Evolutionary conservation across 2,113 vertebrate genomes (phyloP), one percentile per base, ranked within the genome.

Genomic region (Notarius lentiginosus): DNA sequence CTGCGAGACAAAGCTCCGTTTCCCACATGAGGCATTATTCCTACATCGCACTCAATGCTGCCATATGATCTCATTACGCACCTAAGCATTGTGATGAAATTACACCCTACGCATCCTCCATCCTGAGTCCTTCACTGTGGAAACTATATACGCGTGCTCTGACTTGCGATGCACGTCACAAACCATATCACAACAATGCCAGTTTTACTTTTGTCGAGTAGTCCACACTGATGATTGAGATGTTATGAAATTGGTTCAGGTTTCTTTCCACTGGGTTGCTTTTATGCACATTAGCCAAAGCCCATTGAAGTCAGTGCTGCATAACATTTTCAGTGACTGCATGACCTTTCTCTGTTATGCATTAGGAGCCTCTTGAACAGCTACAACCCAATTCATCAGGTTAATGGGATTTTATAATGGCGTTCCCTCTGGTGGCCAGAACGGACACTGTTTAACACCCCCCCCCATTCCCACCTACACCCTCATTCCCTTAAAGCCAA

Each of bases 311-410:
- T 89, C 85, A 56, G 83, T 61, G 73, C 80, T 88, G 58, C 66
- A 34, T 60, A 81, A 80, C 86, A 86, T 88, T 90, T 87, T 83
- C 76, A 87, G 51, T 56, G 66, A 75, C 85, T 79, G 73, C 72
- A 51, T 85, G 73, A 85, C 79, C 77, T 89, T 87, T 88, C 73
- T 88, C 82, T 88, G 75, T 89, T 88, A 89, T 88, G 81, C 72
- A 75, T 89, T 88, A 83, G 76, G 68, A 86, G 60, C 75, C 81
- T 70, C 85, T 88, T 55, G 82, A 56, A 65, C 85, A 68, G 81
- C 87, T 83, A 88, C 85, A 85, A 55, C 75, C 83, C 83, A 88
- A 87, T 91, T 89, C 85, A 91, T 90, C 89, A 89, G 83, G 83
- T 84, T 88, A 88, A 89, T 91, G 83, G 86, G 73, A 82, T 88